A percentile compares a stretch with the other conserved stretches of the same genome.
Evolutionary conservation across 2,888 invertebrate species (phyloP).

Genomic region (Orthosia incerta): DNA sequence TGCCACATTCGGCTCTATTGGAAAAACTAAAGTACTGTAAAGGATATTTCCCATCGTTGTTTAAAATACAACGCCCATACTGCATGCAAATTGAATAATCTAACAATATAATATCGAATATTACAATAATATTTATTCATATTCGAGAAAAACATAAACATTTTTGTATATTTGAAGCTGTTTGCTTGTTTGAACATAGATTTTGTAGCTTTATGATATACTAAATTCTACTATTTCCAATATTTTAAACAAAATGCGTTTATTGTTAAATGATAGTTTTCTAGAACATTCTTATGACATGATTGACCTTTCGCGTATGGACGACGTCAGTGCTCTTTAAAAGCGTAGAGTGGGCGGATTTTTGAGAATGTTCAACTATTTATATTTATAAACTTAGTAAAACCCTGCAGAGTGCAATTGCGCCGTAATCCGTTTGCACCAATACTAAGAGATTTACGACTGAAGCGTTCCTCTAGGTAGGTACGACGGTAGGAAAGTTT

Average conservation of each 20-base stretch:
- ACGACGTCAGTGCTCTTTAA: constrained; percentile 36
- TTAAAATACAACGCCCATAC: constrained; percentile 25
- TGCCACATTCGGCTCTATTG: constrained; percentile 9
- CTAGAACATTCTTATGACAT: constrained; percentile 18
- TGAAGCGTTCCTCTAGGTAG: constrained; percentile 16
- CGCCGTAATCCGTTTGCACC: constrained; percentile 23
- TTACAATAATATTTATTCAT: constrained; percentile 47
- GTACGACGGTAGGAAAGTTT: constrained; percentile 51
- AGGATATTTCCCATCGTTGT: constrained; percentile 30
- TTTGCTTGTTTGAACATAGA: constrained; percentile 39
- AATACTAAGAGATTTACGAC: constrained; percentile 44
- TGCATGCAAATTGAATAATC: constrained; percentile 22
- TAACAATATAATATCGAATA: constrained; percentile 38
- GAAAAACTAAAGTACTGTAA: not conserved
- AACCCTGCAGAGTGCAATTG: constrained; percentile 25
- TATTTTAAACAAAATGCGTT: constrained; percentile 13
- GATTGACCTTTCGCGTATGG: constrained; percentile 37
- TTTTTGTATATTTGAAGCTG: constrained; percentile 20
- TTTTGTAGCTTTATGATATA: constrained; percentile 26
- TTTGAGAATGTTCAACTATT: constrained; percentile 26
- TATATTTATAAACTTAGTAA: constrained; percentile 27
- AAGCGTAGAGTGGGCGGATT: constrained; percentile 24
- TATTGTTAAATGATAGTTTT: constrained; percentile 17
- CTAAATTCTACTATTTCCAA: constrained; percentile 3
- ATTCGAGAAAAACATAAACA: constrained; percentile 41